Evolutionary conservation across 2,113 vertebrate genomes (phyloP).

Genomic region (Pteronura brasiliensis): DNA sequence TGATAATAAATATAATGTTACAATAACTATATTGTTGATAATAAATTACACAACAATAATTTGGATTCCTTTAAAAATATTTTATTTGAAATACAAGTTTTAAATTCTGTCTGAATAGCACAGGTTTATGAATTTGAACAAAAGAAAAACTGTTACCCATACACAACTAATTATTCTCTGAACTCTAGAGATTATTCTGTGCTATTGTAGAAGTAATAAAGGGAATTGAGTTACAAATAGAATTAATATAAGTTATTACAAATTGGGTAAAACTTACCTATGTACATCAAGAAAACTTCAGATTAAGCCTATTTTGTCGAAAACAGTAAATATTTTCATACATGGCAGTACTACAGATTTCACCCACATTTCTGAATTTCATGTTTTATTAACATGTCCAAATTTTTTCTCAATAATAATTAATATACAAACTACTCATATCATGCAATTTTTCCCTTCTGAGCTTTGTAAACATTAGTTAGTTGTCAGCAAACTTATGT

Average conservation of each 20-base stretch:
- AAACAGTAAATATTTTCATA: constrained; percentile 17
- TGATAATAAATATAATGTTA: neutral
- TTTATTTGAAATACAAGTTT: neutral
- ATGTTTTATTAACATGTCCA: neutral
- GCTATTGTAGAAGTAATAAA: neutral
- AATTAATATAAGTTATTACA: neutral
- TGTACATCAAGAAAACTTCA: neutral
- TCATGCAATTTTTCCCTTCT: neutral
- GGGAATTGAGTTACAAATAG: neutral
- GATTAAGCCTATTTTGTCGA: neutral
- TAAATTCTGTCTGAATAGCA: neutral
- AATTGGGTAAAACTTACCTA: neutral
- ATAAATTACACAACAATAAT: neutral
- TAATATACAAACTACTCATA: neutral
- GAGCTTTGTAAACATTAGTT: neutral
- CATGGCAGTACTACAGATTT: neutral
- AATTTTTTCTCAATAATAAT: neutral
- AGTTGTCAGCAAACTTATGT: neutral
- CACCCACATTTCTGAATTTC: neutral
- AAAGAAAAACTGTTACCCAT: neutral
- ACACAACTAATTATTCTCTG: neutral
- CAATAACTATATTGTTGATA: neutral
- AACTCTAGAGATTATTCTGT: neutral
- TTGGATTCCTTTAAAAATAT: neutral
- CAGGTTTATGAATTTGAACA: neutral